Base-by-base conservation (phyloP, 2,113 vertebrate species). In the Tor tambroides region DNA sequence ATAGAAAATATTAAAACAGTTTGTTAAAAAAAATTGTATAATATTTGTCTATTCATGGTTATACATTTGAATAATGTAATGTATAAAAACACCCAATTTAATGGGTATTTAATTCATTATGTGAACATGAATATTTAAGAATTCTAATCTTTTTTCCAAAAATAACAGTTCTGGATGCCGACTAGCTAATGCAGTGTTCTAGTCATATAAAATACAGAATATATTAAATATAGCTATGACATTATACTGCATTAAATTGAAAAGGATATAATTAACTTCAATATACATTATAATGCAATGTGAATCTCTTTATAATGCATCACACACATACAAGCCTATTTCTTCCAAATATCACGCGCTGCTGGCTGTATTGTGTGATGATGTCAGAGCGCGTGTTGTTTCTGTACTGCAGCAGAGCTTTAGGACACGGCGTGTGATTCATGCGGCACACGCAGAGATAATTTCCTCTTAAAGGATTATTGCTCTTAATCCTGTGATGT, bases 401-500 rank as follows among this genome's bases (percentile, higher is more conserved):
- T 54, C 51, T 54, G 51, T 19, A 19, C 75, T 78, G 76, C 26
- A 78, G 76, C 46, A 30, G 23, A 54, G 76, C 76, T 78, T 78
- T 9, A 56, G 49, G 28, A 79, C 28, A 51, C 14, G 15, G 41
- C 74, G 74, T 28, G 46, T 76, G 74, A 76, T 76, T 76, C n/a
- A 76, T 76, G 74, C 43, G 14, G 14, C 43, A 56, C 28, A 21
- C 77, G 19, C 77, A 56, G 51, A 35, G 77, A 79, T 79, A 11
- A 35, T 56, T 79, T 79, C 51, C 51, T 79, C 51, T 30, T 23
- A 79, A 28, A 79, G 51, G 77, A 79, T 79, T 79, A 79, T 56
- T 79, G 77, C 28, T 79, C 77, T 35, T 79, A 79, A 79, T 56
- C 77, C 77, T 59, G 77, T 35, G 49, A 79, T 79, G 77, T 32